Base-by-base conservation (phyloP, 1,140 invertebrate species). In the Drosophila rufa region DNA sequence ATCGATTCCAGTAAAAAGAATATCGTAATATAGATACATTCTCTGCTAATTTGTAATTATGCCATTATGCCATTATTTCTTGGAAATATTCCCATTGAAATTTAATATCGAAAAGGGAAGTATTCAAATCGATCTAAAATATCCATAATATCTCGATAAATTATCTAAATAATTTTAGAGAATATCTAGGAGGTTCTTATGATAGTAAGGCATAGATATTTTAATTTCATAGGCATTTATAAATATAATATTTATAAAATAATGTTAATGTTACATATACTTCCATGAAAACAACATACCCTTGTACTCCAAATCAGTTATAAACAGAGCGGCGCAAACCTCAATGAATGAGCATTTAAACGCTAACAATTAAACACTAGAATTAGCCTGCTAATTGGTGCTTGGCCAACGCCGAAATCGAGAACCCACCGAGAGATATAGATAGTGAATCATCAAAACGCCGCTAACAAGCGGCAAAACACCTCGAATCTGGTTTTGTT, bases 301-400 rank as follows among this genome's bases (percentile, higher is more conserved):
- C 53, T 40, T 25, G 0, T 22, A 25, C 19, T n/a, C 14, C 19
- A 22, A 22, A 40, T 56, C 30, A 53, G 3, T 4, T 12, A 4
- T 40, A 56, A 56, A 56, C 36, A 7, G 0, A 38, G 12, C 33
- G 33, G 33, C 1, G 51, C 51, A 45, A 25, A 74, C 19, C 15
- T 15, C 22, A 59, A 58, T 78, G 66, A 77, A 62, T 58, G 47
- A 38, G 22, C 58, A 36, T 69, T 69, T 78, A 69, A 70, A 33
- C 59, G 55, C 45, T 53, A 33, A 55, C 50, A 50, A 78, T 80
- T 83, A 80, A 80, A 57, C 74, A 78, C 78, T 70, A 64, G 46
- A 85, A 85, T 86, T 70, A 82, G 68, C 71, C 51, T 48, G 76
- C 76, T 87, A 89, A 87, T 90, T 89, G 80, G 82, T 64, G 57